These are phyloP conservation scores for Goniozus legneri DNA, from an alignment of 1,140 invertebrate species.

Conservation along the genomic window DNA sequence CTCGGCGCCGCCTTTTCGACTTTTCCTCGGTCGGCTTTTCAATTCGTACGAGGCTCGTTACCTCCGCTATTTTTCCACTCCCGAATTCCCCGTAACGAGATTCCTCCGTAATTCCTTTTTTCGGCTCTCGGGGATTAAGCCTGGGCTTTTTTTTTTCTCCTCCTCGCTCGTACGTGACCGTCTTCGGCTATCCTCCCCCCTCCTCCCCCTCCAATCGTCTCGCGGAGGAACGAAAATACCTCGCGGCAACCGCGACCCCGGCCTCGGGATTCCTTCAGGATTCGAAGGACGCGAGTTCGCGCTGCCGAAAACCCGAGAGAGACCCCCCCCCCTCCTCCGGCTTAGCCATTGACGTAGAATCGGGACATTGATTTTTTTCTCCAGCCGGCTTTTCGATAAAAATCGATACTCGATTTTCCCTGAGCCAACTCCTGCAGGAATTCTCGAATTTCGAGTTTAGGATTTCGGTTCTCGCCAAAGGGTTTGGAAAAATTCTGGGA, in stretches of 20 bases:
- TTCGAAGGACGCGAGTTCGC: constrained; percentile 5
- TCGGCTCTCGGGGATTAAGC: background rate
- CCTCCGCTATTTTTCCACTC: background rate
- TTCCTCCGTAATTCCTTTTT: background rate
- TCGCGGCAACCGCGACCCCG: constrained; percentile 16
- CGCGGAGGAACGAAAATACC: constrained; percentile 17
- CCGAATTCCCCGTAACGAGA: background rate
- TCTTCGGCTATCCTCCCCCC: background rate
- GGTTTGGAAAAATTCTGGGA: too few species aligned
- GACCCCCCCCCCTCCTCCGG: background rate
- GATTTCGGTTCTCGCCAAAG: constrained; percentile 1
- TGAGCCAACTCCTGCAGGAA: background rate
- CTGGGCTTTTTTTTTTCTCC: background rate
- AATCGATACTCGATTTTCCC: background rate
- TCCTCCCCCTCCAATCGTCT: background rate
- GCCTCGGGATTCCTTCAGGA: constrained; percentile 10
- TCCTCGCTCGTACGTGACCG: constrained; percentile 14
- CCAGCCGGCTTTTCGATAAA: too few species aligned
- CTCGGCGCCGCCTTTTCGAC: background rate
- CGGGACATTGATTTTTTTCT: too few species aligned
- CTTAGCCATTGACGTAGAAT: too few species aligned
- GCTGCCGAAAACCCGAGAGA: background rate
- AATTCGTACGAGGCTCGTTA: background rate
- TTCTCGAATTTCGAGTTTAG: background rate
- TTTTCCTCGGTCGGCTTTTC: constrained; percentile 7